phyloP scores from a whole-genome alignment of 2,888 invertebrate species.

The Octonoba sinensis region DNA sequence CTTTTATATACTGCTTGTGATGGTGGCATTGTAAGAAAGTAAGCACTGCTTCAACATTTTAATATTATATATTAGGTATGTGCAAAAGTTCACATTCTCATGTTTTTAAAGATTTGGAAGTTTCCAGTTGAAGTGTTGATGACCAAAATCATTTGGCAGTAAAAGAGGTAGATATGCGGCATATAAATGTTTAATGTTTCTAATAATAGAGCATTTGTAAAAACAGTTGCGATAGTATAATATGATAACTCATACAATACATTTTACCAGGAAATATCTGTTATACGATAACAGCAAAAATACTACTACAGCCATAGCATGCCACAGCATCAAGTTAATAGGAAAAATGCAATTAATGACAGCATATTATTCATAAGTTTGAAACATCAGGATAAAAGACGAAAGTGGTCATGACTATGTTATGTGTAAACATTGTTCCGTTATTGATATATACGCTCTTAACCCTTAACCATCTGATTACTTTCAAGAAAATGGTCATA shows the following conservation, averaged over 20 bases:
- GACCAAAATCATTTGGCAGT: no score
- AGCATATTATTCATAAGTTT: background rate
- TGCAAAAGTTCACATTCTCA: no score
- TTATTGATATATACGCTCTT: background rate
- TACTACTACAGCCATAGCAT: background rate
- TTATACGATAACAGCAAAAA: background rate
- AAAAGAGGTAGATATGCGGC: no score
- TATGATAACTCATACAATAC: background rate
- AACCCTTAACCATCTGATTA: no score
- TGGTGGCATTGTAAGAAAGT: constrained; percentile 72
- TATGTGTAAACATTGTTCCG: background rate
- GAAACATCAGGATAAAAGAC: background rate
- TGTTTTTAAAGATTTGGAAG: no score
- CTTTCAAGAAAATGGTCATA: no score
- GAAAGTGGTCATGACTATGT: background rate
- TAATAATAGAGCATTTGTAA: background rate
- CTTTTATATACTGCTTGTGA: constrained; percentile 73
- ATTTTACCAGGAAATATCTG: background rate
- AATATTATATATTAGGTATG: background rate
- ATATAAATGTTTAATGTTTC: no score
- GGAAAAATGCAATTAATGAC: background rate
- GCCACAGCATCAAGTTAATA: background rate
- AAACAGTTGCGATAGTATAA: background rate
- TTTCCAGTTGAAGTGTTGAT: no score
- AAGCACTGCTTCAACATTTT: background rate